Percentiles rank a stretch among this genome's conserved stretches.
Conservation (phyloP, 1,140 invertebrate genomes). For the Eufriesea mexicana region DNA sequence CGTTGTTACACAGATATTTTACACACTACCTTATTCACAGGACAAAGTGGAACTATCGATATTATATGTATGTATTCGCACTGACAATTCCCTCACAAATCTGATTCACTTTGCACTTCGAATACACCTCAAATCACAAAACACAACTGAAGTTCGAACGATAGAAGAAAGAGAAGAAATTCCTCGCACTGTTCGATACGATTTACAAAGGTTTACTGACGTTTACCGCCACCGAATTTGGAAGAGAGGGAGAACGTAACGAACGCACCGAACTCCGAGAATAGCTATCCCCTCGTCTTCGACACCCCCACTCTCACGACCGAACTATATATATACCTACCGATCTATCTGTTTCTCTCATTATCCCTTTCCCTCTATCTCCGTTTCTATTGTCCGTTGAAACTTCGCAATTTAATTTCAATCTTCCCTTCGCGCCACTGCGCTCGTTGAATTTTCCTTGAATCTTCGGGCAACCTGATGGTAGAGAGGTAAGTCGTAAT, state of each 20-base stretch:
- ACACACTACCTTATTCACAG: conserved; percentile 17
- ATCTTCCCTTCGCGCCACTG: not conserved
- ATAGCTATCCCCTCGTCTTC: conserved; percentile 79
- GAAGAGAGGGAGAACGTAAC: conserved; percentile 51
- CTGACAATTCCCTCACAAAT: not conserved
- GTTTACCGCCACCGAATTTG: conserved; percentile 54
- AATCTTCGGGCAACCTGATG: not conserved
- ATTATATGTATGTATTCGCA: not conserved
- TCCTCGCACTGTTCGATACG: conserved; percentile 46
- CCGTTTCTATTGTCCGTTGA: not conserved
- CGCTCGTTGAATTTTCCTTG: not conserved
- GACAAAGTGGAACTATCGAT: not conserved
- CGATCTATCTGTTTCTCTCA: conserved; percentile 17
- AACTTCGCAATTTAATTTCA: not conserved
- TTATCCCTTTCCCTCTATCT: not conserved
- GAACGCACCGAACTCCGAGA: conserved; percentile 77
- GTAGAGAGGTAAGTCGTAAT: too few relatives aligned
- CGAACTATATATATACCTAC: conserved; percentile 62
- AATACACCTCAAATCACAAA: not conserved
- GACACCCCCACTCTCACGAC: conserved; percentile 69
- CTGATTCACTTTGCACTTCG: not conserved
- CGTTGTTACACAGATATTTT: not conserved
- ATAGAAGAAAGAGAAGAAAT: not conserved
- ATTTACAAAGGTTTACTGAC: conserved; percentile 65
- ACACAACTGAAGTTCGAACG: not conserved